These are phyloP conservation scores for Pollenia amentaria DNA, from an alignment of 2,888 invertebrate genomes.

Conservation along the genomic window DNA sequence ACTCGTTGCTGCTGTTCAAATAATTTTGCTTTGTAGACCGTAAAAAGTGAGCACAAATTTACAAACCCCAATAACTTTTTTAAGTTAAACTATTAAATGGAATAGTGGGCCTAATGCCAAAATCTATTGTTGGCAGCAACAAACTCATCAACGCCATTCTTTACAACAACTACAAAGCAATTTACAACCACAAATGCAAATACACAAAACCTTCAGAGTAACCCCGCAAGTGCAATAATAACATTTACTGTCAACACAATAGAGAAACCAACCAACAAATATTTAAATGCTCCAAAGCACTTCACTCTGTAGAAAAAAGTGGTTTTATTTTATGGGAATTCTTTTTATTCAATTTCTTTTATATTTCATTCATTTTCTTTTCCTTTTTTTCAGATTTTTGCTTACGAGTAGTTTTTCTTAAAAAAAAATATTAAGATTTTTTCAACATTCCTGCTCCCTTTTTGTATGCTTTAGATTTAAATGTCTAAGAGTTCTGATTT, in stretches of 20 bases:
- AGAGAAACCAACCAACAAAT: constrained; percentile 55
- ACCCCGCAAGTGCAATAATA: constrained; percentile 65
- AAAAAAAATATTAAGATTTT: constrained; percentile 18
- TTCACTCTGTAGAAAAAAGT: not conserved
- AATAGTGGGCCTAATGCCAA: constrained; percentile 10
- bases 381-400: not conserved
- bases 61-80: constrained; percentile 33
- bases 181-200: not conserved
- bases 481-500: constrained; percentile 22
- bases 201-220: constrained; percentile 8
- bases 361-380: constrained; percentile 6
- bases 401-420: constrained; percentile 10
- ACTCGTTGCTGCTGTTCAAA: not conserved
- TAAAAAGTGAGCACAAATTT: not conserved
- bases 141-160: not conserved
- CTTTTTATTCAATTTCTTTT: constrained; percentile 48
- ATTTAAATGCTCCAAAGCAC: constrained; percentile 48
- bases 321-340: constrained; percentile 53
- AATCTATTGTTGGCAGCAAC: not conserved
- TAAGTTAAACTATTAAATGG: not conserved
- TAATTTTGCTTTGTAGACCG: not conserved
- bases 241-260: constrained; percentile 60
- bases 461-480: not conserved
- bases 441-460: not conserved
- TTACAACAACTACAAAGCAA: not conserved